These are phyloP conservation scores for Papilio xuthus DNA, from an alignment of 1,140 invertebrate genomes.

Conservation along the genomic window DNA sequence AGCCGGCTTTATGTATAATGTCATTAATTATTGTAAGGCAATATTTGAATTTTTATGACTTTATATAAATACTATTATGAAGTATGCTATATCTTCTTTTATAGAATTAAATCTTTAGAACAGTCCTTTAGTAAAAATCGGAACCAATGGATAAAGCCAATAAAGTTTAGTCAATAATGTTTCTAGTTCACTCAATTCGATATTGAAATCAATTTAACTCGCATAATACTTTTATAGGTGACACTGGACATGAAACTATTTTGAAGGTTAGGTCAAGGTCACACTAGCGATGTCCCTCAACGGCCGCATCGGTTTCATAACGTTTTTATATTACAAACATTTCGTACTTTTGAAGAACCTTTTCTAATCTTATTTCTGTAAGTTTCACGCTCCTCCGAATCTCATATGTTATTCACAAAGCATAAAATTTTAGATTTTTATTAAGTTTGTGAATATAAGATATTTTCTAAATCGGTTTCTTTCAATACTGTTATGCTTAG, in stretches of 20 bases:
- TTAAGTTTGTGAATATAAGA: slow-evolving; percentile 8
- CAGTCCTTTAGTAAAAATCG: neutral
- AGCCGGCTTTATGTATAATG: too few relatives aligned
- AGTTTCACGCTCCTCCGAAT: neutral
- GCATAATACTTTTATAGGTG: neutral
- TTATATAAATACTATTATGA: too few relatives aligned
- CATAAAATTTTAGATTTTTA: neutral
- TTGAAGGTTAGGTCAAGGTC: slow-evolving; percentile 14
- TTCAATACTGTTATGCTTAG: neutral
- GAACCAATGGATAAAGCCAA: too few relatives aligned
- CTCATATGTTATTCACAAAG: slow-evolving; percentile 18
- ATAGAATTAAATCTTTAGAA: neutral
- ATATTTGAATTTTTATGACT: too few relatives aligned
- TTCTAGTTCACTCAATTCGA: neutral
- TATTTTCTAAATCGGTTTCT: neutral
- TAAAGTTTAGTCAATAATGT: neutral
- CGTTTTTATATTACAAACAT: neutral
- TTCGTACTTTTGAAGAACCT: neutral
- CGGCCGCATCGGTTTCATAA: slow-evolving; percentile 2
- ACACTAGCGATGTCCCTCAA: neutral
- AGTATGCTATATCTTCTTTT: too few relatives aligned
- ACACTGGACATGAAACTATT: neutral
- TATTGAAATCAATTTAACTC: neutral
- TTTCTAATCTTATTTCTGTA: neutral
- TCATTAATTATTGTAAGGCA: too few relatives aligned